Conservation (phyloP, 2,797 vertebrate genomes). For the Onychomys torridus region DNA sequence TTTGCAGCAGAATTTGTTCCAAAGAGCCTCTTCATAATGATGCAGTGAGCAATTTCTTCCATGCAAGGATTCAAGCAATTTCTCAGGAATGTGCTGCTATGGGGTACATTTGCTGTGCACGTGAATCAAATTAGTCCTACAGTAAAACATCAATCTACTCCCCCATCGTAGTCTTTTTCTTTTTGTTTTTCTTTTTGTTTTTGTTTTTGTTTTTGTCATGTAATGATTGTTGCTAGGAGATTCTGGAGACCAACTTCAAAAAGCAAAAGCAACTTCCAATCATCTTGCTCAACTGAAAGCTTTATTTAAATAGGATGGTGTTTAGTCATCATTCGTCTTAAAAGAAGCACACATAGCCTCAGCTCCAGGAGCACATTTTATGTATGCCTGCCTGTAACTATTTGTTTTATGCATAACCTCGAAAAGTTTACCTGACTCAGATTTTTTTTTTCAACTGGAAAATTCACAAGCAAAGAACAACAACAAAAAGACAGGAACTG, state of each 20-base stretch:
- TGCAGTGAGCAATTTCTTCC: conserved; percentile 4
- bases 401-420: neutral
- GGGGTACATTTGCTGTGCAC: neutral
- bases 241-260: conserved; percentile 10
- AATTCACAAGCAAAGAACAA: neutral
- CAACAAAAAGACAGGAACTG: neutral
- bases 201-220: neutral
- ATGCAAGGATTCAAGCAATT: conserved; percentile 24
- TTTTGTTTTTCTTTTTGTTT: neutral
- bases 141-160: conserved; percentile 54
- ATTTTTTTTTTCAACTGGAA: conserved; percentile 23
- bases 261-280: conserved; percentile 45
- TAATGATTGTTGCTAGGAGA: conserved; percentile 47
- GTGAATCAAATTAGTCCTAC: conserved; percentile 49
- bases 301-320: neutral
- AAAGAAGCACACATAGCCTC: neutral
- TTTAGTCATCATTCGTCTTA: conserved; percentile 10
- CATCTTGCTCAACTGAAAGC: neutral
- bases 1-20: neutral
- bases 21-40: neutral
- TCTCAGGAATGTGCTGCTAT: conserved; percentile 57
- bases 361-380: neutral
- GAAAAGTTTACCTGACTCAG: neutral
- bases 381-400: neutral
- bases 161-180: neutral